phyloP scores from a whole-genome alignment of 2,888 invertebrate genomes.

The Drosophila monieri region DNA sequence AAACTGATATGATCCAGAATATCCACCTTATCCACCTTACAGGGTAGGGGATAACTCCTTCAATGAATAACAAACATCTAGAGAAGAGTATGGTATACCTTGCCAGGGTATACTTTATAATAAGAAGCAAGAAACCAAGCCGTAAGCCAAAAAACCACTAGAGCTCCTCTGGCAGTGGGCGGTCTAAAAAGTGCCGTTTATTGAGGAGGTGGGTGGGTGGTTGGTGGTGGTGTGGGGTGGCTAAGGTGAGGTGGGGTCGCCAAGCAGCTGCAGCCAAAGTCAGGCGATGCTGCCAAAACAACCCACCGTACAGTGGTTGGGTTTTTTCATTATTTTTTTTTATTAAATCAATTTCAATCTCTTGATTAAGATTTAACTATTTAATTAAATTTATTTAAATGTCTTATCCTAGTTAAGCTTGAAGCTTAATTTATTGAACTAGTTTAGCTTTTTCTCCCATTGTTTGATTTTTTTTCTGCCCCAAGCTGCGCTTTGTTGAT shows the following conservation, averaged over 20 bases:
- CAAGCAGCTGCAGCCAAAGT: conserved; percentile 43
- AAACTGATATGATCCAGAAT: too few relatives aligned
- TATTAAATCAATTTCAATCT: background rate
- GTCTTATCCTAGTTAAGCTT: background rate
- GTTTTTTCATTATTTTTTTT: background rate
- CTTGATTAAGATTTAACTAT: background rate
- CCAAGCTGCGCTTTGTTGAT: conserved; percentile 49
- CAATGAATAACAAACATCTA: too few relatives aligned
- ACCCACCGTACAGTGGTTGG: conserved; percentile 27
- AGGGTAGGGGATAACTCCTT: too few relatives aligned
- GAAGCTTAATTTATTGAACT: background rate
- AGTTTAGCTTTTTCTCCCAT: background rate
- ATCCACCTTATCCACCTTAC: too few relatives aligned
- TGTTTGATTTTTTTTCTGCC: background rate
- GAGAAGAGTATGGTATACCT: too few relatives aligned
- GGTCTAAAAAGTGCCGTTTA: conserved; percentile 17
- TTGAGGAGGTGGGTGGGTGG: conserved; percentile 12
- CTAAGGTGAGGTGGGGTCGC: conserved; percentile 42
- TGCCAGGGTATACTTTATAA: background rate
- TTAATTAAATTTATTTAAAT: background rate
- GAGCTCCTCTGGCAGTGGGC: conserved; percentile 39
- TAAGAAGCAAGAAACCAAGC: conserved; percentile 20
- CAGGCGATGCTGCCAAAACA: conserved; percentile 40
- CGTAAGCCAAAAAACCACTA: conserved; percentile 37
- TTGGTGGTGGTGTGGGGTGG: conserved; percentile 37